Percentiles rank a stretch among this genome's conserved stretches.
phyloP scores from a whole-genome alignment of 2,113 vertebrate species.

The Tor tambroides region DNA sequence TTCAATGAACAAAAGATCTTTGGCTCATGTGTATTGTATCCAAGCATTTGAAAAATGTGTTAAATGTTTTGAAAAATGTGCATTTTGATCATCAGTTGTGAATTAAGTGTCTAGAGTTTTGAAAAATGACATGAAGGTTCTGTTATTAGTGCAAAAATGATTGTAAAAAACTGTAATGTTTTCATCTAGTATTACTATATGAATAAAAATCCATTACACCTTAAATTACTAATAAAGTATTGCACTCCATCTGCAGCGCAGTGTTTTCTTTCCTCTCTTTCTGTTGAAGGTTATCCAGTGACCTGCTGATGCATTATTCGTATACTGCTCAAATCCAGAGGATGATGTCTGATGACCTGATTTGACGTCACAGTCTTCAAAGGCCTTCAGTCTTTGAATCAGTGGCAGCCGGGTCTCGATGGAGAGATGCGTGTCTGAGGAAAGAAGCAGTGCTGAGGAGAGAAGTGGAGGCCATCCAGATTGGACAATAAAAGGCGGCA shows the following conservation, averaged over 20 bases:
- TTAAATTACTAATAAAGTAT: background rate
- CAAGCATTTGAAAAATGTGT: no score
- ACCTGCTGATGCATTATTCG: constrained; percentile 52
- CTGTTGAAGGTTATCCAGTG: constrained; percentile 55
- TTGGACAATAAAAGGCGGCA: constrained; percentile 60
- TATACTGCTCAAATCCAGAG: constrained; percentile 55
- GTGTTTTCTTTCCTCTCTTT: constrained; percentile 21
- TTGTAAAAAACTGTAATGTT: no score
- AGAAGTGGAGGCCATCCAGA: constrained; percentile 48
- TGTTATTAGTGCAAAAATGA: no score
- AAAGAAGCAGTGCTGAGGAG: constrained; percentile 29
- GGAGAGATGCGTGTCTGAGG: constrained; percentile 42
- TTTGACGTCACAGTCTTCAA: constrained; percentile 57
- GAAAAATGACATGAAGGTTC: no score
- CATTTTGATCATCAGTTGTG: no score
- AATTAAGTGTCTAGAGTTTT: no score
- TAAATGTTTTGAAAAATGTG: no score
- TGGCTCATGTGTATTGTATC: no score
- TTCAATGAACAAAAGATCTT: no score
- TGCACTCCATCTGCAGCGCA: background rate
- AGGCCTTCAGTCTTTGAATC: constrained; percentile 55
- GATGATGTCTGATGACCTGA: constrained; percentile 52
- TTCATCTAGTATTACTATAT: background rate
- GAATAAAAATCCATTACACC: background rate
- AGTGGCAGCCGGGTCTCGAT: constrained; percentile 35